These are phyloP conservation scores for Ophion ventricosus DNA, from an alignment of 2,888 invertebrate genomes.

Conservation along the genomic window DNA sequence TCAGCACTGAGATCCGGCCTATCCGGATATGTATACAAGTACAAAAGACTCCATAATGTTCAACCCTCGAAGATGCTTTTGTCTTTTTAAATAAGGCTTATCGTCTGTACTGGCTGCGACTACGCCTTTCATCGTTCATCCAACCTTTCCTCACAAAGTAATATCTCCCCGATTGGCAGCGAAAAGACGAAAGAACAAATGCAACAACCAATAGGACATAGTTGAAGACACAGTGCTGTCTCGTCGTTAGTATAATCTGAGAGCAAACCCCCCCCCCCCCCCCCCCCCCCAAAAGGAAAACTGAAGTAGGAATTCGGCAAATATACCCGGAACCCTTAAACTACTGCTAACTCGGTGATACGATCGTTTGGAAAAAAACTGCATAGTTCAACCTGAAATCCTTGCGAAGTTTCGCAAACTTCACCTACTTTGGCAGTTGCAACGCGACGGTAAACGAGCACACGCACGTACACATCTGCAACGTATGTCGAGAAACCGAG, in stretches of 20 bases:
- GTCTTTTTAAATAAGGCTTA: background rate
- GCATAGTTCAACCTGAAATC: slow-evolving; percentile 40
- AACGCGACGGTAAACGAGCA: slow-evolving; percentile 32
- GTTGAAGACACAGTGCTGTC: background rate
- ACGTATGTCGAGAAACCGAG: slow-evolving; percentile 52
- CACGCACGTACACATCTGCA: slow-evolving; percentile 20
- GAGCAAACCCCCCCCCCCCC: too few species aligned
- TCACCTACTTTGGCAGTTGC: slow-evolving; percentile 44
- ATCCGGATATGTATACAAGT: background rate
- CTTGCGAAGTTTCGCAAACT: slow-evolving; percentile 49
- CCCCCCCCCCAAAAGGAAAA: too few species aligned
- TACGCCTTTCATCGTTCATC: background rate
- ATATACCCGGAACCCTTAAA: slow-evolving; percentile 32
- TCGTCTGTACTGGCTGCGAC: background rate
- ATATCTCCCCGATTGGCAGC: background rate
- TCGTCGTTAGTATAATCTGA: slow-evolving; percentile 12
- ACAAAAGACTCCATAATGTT: background rate
- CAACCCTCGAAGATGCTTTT: background rate
- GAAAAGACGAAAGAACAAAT: background rate
- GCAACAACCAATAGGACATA: background rate
- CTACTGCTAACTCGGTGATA: slow-evolving; percentile 41
- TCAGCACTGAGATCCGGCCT: background rate
- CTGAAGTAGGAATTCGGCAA: background rate
- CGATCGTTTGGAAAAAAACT: slow-evolving; percentile 40
- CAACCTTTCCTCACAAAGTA: background rate